A percentile compares a stretch with the other conserved stretches of the same genome.
Conservation (phyloP, 1,140 invertebrate species). For the Anoplophora glabripennis region DNA sequence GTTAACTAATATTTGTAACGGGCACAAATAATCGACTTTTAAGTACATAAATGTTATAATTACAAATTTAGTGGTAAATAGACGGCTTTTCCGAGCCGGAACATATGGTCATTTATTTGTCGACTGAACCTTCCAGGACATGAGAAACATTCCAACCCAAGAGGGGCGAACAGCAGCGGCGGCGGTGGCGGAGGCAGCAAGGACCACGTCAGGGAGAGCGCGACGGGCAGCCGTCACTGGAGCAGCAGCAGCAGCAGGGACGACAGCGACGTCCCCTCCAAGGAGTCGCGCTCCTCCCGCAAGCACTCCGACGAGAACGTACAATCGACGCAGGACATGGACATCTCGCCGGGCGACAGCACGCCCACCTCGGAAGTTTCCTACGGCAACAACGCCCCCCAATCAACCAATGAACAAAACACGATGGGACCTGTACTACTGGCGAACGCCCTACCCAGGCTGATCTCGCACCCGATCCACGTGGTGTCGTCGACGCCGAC, state of each 20-base stretch:
- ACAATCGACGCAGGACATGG: constrained; percentile 67
- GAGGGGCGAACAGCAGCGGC: constrained; percentile 53
- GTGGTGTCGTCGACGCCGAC: constrained; percentile 11
- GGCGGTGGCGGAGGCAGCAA: constrained; percentile 46
- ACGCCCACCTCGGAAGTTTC: constrained; percentile 71
- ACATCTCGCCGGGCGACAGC: constrained; percentile 80
- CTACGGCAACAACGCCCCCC: constrained; percentile 35
- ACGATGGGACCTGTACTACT: constrained; percentile 56
- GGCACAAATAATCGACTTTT: no score
- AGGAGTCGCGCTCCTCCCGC: constrained; percentile 37
- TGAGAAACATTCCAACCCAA: constrained; percentile 76
- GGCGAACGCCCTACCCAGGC: constrained; percentile 68
- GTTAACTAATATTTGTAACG: no score
- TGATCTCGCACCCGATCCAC: constrained; percentile 55
- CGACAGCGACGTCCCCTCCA: constrained; percentile 40
- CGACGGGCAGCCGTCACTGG: constrained; percentile 40
- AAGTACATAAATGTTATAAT: constrained; percentile 1
- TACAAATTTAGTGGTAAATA: constrained; percentile 7
- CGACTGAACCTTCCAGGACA: constrained; percentile 54
- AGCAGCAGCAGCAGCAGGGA: constrained; percentile 36
- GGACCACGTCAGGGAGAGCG: constrained; percentile 31
- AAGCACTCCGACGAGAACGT: constrained; percentile 38
- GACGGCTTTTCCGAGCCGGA: no score
- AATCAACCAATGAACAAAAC: constrained; percentile 30
- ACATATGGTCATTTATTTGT: no score